Evolutionary conservation across 2,797 vertebrate genomes (phyloP), one percentile per base, ranked within the genome.

Genomic region (Phataginus tetradactyla): DNA sequence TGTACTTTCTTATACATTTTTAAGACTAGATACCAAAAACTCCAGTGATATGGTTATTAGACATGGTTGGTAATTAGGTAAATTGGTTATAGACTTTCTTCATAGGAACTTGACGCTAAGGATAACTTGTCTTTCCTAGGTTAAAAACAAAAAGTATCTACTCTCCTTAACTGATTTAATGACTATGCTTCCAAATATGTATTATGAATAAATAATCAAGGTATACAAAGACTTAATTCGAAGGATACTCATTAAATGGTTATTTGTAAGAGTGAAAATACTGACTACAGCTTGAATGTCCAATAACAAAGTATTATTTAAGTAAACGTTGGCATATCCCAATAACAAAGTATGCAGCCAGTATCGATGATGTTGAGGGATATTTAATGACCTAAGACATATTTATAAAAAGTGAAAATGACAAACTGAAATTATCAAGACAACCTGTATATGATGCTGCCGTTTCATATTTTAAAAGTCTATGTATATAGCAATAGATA

Each of bases 391-490:
- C n/a, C 69, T 64, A 86, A 84, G 59, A n/a, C 13, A n/a, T 89
- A 61, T n/a, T 92, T 74, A 71, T 42, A 64, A 86, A 72, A 78
- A 71, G 13, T 17, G 2, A 87, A 81, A 80, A 59, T 37, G 23
- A 29, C 68, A 59, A 78, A 78, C 4, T 51, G 29, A 4, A 53
- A 64, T 51, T 93, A 86, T 4, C 11, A 86, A 59, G 89, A 45
- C 13, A 88, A 88, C 18, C 20, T 90, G 0, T 53, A 80, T 12
- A 75, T 23, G 20, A 94, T 75, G 45, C 13, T 86, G 17, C 8
- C 75, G 55, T 37, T 75, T 92, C 25, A 63, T 59, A 86, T 69
- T 81, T 93, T 81, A 71, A 51, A 93, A 90, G 21, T 34, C 53
- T 91, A 2, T 74, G 7, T 78, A 51, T 83, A 51, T 83, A 29